Evolutionary conservation across 2,797 vertebrate genomes (phyloP).

Genomic region (Odontamblyopus lacepedii): DNA sequence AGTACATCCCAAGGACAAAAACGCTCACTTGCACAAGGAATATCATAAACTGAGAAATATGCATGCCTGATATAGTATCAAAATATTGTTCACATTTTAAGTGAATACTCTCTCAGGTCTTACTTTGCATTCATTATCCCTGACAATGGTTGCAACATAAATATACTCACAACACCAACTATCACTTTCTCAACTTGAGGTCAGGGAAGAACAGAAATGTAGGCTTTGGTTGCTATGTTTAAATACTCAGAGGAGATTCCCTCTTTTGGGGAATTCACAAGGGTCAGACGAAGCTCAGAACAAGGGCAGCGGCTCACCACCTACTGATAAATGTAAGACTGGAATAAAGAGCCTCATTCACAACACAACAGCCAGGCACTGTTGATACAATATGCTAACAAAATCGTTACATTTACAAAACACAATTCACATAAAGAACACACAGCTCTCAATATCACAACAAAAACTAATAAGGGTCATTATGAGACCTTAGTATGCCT

Average conservation of each 20-base stretch:
- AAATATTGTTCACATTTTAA: neutral
- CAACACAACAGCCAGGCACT: neutral
- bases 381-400: neutral
- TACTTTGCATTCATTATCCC: neutral
- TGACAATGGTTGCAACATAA: neutral
- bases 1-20: neutral
- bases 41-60: neutral
- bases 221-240: neutral
- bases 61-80: neutral
- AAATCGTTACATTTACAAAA: neutral
- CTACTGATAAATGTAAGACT: constrained; percentile 7
- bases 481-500: neutral
- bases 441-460: neutral
- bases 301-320: constrained; percentile 2
- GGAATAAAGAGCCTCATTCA: constrained; percentile 6
- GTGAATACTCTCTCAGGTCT: neutral
- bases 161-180: neutral
- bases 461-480: neutral
- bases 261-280: constrained; percentile 16
- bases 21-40: neutral
- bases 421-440: neutral
- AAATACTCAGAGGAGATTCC: constrained; percentile 10
- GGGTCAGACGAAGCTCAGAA: constrained; percentile 7
- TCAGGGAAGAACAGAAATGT: constrained; percentile 2
- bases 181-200: constrained; percentile 1